phyloP scores from a whole-genome alignment of 2,797 vertebrate genomes.

The Pantherophis vulpinus region DNA sequence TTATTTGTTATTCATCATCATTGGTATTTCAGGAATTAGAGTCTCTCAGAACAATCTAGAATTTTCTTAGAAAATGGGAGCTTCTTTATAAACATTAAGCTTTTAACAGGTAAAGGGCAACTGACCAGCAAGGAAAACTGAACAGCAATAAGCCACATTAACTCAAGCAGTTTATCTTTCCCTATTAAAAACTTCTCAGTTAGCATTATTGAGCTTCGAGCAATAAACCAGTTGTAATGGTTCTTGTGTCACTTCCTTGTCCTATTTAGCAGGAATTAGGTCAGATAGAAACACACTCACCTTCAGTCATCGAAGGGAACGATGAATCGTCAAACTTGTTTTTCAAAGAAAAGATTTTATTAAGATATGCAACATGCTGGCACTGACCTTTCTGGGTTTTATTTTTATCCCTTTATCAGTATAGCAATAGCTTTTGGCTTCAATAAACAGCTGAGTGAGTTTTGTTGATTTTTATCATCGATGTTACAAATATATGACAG shows the following conservation, averaged over 20 bases:
- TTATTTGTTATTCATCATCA: neutral
- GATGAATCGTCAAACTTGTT: conserved; percentile 9
- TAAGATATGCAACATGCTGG: neutral
- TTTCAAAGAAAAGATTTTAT: conserved; percentile 35
- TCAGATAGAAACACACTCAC: neutral
- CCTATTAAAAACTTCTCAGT: neutral
- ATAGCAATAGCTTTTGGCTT: neutral
- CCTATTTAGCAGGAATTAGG: neutral
- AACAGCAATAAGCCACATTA: neutral
- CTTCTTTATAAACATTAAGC: neutral
- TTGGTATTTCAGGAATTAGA: neutral
- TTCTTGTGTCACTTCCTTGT: neutral
- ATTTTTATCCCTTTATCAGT: conserved; percentile 14
- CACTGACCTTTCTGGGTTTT: neutral
- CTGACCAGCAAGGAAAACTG: neutral
- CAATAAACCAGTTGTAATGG: neutral
- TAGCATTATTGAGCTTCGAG: neutral
- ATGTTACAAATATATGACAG: conserved; percentile 9
- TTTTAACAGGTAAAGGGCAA: neutral
- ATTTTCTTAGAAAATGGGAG: neutral
- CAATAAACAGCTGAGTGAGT: neutral
- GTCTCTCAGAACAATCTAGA: neutral
- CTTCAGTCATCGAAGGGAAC: conserved; percentile 22
- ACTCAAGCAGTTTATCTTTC: neutral
- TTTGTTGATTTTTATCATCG: conserved; percentile 18